Evolutionary conservation across 2,113 vertebrate genomes (phyloP).

Genomic region (Gasterosteus aculeatus): DNA sequence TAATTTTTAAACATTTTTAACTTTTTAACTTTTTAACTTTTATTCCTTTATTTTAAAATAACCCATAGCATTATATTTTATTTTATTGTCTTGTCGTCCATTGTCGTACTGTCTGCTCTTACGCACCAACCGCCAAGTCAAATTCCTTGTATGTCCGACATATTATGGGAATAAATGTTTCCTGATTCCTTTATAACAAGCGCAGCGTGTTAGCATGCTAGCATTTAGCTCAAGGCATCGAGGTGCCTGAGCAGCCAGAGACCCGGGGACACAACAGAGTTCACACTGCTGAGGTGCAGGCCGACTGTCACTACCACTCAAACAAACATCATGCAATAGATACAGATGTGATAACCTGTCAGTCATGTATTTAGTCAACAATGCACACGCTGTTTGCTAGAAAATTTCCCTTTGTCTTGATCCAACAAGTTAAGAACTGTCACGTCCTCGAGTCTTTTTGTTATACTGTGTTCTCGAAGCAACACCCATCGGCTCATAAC

Average conservation of each 20-base stretch:
- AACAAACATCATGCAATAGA: not conserved
- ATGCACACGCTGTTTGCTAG: not conserved
- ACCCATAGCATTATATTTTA: no score
- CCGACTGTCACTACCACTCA: not conserved
- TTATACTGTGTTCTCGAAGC: not conserved
- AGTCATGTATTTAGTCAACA: not conserved
- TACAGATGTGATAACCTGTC: not conserved
- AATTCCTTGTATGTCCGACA: no score
- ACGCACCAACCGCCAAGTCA: no score
- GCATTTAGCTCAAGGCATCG: not conserved
- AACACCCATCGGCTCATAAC: not conserved
- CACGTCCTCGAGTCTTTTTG: not conserved
- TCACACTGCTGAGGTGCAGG: no score
- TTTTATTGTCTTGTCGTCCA: no score
- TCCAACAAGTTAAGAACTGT: not conserved
- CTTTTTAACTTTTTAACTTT: no score
- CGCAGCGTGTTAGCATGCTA: not conserved
- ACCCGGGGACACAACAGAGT: no score
- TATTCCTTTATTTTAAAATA: no score
- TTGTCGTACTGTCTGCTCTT: no score
- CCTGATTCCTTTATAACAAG: no score
- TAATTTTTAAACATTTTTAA: no score
- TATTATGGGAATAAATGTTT: no score
- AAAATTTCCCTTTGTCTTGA: not conserved
- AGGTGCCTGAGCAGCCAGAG: not conserved